Evolutionary conservation across 1,140 invertebrate species (phyloP).

Genomic region (Gyrodactylus bullatarudis): DNA sequence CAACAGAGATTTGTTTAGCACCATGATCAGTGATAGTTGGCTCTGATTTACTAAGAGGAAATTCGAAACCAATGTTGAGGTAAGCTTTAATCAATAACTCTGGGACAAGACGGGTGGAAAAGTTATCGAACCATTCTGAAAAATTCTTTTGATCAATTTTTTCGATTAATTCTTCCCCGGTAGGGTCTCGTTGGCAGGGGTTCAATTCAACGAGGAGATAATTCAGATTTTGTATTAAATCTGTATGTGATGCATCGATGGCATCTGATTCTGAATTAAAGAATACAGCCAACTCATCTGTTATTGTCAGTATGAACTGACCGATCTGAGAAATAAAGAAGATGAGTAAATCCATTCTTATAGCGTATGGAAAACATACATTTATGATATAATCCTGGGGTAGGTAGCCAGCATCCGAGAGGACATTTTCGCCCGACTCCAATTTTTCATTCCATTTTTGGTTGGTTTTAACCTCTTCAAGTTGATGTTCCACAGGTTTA

Average conservation of each 20-base stretch:
- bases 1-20: background rate
- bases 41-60: background rate
- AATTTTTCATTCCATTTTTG: background rate
- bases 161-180: background rate
- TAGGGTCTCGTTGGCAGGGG: background rate
- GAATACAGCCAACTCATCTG: background rate
- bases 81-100: background rate
- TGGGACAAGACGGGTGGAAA: background rate
- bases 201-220: too few species aligned
- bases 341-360: background rate
- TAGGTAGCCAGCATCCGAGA: background rate
- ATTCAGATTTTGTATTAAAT: too few species aligned
- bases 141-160: background rate
- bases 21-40: background rate
- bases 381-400: background rate
- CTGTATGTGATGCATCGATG: too few species aligned
- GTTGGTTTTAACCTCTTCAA: background rate
- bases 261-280: too few species aligned
- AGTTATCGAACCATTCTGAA: background rate
- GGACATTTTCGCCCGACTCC: background rate
- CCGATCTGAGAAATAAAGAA: background rate
- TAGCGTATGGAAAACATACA: background rate
- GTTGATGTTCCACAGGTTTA: background rate
- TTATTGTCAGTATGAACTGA: background rate
- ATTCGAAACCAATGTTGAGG: background rate